Evolutionary conservation across 1,140 invertebrate genomes (phyloP).

Genomic region (Camponotus pennsylvanicus): DNA sequence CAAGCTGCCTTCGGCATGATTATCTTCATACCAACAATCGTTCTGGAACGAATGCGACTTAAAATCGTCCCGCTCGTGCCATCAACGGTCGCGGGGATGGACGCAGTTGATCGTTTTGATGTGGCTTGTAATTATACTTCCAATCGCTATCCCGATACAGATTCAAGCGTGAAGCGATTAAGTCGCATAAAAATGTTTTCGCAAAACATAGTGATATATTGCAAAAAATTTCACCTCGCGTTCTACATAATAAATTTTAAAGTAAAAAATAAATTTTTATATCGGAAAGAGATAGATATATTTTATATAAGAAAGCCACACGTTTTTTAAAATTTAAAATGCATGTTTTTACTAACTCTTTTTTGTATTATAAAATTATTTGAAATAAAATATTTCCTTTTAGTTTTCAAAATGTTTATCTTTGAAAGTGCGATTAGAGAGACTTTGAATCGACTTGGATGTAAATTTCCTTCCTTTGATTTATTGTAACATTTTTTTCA

Average conservation of each 20-base stretch:
- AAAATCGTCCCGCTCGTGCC: slow-evolving; percentile 30
- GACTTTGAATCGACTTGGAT: slow-evolving; percentile 13
- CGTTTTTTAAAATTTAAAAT: neutral
- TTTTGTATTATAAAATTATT: neutral
- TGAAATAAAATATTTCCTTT: neutral
- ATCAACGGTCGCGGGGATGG: slow-evolving; percentile 18
- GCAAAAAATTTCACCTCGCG: neutral
- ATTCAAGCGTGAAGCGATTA: slow-evolving; percentile 20
- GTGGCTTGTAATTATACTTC: slow-evolving; percentile 26
- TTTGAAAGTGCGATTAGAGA: neutral
- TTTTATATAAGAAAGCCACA: neutral
- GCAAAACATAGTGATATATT: neutral
- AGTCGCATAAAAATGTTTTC: neutral
- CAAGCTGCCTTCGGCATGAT: slow-evolving; percentile 53
- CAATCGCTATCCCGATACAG: neutral
- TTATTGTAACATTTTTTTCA: slow-evolving; percentile 27
- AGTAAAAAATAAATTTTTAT: neutral
- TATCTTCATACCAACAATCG: slow-evolving; percentile 23
- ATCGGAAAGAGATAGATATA: neutral
- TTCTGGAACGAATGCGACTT: slow-evolving; percentile 48
- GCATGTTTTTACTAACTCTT: neutral
- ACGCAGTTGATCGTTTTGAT: neutral
- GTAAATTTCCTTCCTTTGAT: slow-evolving; percentile 35
- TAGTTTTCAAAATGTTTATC: neutral
- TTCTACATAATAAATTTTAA: neutral